Percentiles rank a stretch among this genome's conserved stretches.
Conservation (phyloP, 2,888 invertebrate species). For the Dendrolimus pini region DNA sequence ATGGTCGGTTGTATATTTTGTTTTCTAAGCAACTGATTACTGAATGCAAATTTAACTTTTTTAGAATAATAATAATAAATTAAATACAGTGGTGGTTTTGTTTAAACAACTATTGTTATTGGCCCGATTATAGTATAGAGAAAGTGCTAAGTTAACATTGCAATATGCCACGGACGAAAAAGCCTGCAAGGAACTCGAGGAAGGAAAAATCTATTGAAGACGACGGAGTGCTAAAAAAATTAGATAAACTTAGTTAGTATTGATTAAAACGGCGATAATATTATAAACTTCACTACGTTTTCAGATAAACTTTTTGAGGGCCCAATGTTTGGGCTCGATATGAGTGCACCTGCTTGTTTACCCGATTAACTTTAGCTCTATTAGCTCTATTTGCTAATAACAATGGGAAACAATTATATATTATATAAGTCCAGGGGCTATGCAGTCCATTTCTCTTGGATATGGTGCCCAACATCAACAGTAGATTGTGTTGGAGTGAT, state of each 20-base stretch:
- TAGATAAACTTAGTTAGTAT: constrained; percentile 44
- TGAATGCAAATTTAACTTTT: too few species aligned
- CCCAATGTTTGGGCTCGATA: neutral
- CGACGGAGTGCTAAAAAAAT: constrained; percentile 44
- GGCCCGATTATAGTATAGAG: neutral
- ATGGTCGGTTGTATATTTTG: constrained; percentile 36
- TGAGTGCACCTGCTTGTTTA: too few species aligned
- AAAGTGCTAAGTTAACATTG: neutral
- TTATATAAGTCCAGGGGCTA: too few species aligned
- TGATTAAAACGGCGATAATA: neutral
- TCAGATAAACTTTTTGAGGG: neutral
- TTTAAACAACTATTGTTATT: neutral
- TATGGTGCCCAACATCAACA: too few species aligned
- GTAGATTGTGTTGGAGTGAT: too few species aligned
- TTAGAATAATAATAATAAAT: too few species aligned
- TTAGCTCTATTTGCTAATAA: too few species aligned
- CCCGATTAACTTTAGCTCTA: too few species aligned
- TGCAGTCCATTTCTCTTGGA: too few species aligned
- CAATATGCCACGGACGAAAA: constrained; percentile 65
- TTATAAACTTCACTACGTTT: neutral
- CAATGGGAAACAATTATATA: too few species aligned
- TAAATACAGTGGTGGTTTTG: too few species aligned
- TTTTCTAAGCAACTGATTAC: constrained; percentile 5
- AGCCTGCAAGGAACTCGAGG: constrained; percentile 40
- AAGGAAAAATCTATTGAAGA: constrained; percentile 42